These are phyloP conservation scores for Nannospalax galili DNA, from an alignment of 2,113 vertebrate genomes.

Conservation along the genomic window DNA sequence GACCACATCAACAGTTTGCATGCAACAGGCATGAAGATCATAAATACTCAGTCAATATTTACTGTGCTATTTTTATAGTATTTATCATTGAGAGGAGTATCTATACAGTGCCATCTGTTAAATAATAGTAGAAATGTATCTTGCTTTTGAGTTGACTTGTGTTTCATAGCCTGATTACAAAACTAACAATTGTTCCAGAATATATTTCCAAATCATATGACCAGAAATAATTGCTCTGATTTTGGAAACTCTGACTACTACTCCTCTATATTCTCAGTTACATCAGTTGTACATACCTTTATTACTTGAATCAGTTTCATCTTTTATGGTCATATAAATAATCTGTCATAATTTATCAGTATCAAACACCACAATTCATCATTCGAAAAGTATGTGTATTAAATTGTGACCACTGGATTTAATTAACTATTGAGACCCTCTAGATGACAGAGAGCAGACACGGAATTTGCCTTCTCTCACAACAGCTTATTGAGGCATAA, in stretches of 20 bases:
- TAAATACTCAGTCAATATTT: slow-evolving; percentile 25
- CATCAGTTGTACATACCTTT: neutral
- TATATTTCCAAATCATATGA: neutral
- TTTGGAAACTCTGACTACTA: neutral
- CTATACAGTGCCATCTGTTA: neutral
- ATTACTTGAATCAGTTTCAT: neutral
- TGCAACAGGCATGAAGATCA: neutral
- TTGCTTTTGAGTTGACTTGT: neutral
- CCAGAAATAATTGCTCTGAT: neutral
- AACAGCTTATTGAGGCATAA: neutral
- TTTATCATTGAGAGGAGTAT: neutral
- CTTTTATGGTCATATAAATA: neutral
- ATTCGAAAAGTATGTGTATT: neutral
- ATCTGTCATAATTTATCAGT: neutral
- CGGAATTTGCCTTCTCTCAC: neutral
- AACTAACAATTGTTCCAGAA: neutral
- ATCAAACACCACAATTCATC: neutral
- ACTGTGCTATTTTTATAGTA: slow-evolving; percentile 1
- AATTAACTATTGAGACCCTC: neutral
- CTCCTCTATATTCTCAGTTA: slow-evolving; percentile 9
- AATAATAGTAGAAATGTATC: neutral
- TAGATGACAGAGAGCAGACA: neutral
- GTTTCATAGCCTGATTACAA: neutral
- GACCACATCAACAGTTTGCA: neutral
- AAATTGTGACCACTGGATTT: neutral